Percentiles rank a stretch among this genome's conserved stretches.
phyloP scores from a whole-genome alignment of 1,140 invertebrate species.

The Probaryconus sp. region DNA sequence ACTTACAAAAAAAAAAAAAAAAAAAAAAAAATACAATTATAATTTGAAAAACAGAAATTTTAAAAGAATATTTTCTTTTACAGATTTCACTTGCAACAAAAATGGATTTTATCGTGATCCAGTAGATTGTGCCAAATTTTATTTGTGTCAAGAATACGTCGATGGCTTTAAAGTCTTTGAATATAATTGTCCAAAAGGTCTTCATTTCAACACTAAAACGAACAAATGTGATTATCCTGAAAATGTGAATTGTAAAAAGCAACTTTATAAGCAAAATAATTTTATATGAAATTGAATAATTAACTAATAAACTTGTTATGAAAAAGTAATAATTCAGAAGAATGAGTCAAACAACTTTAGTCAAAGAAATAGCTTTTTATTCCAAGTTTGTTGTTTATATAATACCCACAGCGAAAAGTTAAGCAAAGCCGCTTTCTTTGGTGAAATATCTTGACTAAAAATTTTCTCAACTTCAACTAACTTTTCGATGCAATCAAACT shows the following conservation, averaged over 20 bases:
- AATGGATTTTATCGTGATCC: slow-evolving; percentile 33
- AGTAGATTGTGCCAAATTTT: slow-evolving; percentile 36
- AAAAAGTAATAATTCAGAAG: slow-evolving; percentile 24
- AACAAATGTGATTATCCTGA: slow-evolving; percentile 34
- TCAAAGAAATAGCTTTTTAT: too few species aligned
- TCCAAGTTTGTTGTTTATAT: too few species aligned
- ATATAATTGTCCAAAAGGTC: slow-evolving; percentile 35
- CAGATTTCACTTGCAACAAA: slow-evolving; percentile 5
- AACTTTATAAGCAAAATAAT: background rate
- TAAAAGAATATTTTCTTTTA: background rate
- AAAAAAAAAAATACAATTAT: too few species aligned
- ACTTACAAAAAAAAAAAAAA: too few species aligned
- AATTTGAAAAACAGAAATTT: too few species aligned
- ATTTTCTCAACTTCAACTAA: background rate
- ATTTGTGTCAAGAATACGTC: slow-evolving; percentile 13
- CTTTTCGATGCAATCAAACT: too few species aligned
- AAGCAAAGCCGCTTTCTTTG: too few species aligned
- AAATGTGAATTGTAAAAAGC: slow-evolving; percentile 37
- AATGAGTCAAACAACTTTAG: too few species aligned
- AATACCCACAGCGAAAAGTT: slow-evolving; percentile 11
- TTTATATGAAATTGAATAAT: background rate
- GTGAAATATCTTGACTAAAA: too few species aligned
- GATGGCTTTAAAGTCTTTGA: background rate
- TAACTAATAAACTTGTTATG: slow-evolving; percentile 10
- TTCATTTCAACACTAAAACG: slow-evolving; percentile 22